phyloP scores from a whole-genome alignment of 2,797 vertebrate genomes.

The Salmo trutta region DNA sequence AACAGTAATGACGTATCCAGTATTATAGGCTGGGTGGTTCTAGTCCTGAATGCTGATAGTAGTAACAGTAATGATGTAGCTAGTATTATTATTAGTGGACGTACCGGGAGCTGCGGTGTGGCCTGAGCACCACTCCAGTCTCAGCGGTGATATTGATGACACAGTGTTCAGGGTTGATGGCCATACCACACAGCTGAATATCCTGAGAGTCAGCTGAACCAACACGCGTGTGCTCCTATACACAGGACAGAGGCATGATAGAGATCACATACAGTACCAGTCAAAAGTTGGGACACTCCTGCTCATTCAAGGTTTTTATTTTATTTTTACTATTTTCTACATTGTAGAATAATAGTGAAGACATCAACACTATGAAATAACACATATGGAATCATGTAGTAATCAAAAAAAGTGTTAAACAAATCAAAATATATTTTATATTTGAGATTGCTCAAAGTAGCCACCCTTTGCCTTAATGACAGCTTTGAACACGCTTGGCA shows the following conservation, averaged over 20 bases:
- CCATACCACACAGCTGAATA: conserved; percentile 96
- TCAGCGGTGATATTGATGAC: conserved; percentile 86
- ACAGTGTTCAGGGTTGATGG: conserved; percentile 92
- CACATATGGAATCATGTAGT: too few relatives aligned
- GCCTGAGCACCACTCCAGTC: conserved; percentile 84
- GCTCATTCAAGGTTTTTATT: too few relatives aligned
- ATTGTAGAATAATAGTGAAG: too few relatives aligned
- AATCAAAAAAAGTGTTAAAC: too few relatives aligned
- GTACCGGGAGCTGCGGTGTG: conserved; percentile 90
- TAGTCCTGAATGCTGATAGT: not conserved
- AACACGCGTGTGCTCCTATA: conserved; percentile 59
- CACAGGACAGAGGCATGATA: not conserved
- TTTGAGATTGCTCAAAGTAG: too few relatives aligned
- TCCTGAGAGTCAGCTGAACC: conserved; percentile 94
- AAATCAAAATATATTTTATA: too few relatives aligned
- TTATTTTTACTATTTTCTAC: too few relatives aligned
- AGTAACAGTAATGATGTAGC: not conserved
- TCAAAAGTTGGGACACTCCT: not conserved
- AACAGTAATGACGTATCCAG: too few relatives aligned
- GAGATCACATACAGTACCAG: not conserved
- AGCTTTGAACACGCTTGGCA: too few relatives aligned
- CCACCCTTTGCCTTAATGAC: too few relatives aligned
- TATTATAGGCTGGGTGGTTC: too few relatives aligned
- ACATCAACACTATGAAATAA: too few relatives aligned
- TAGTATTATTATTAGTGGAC: not conserved